Percentiles rank a stretch among this genome's conserved stretches.
Conservation (phyloP, 2,888 invertebrate genomes). For the Macrophya alboannulata region DNA sequence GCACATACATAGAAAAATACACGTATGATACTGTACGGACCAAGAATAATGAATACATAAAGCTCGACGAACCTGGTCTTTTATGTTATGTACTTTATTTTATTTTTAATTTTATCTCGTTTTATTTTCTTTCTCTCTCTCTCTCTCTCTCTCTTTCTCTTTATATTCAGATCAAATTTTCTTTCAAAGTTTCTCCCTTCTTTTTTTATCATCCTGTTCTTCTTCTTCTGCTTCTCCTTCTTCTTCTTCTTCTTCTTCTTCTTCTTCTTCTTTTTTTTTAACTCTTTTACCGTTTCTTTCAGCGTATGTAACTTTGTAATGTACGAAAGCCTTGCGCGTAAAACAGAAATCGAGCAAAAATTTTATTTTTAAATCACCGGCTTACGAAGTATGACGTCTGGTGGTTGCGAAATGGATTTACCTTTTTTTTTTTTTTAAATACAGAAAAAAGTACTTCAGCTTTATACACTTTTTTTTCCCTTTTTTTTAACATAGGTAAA, state of each 20-base stretch:
- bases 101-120: background rate
- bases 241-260: background rate
- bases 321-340: background rate
- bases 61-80: background rate
- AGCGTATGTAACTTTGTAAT: background rate
- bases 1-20: background rate
- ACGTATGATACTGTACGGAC: background rate
- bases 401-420: background rate
- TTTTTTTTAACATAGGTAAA: background rate
- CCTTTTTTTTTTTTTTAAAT: background rate
- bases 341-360: background rate
- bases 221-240: too few species aligned
- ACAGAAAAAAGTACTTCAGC: background rate
- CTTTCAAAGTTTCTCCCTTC: background rate
- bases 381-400: background rate
- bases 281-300: background rate
- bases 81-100: background rate
- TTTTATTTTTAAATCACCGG: background rate
- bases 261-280: background rate
- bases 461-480: background rate
- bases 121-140: background rate
- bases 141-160: background rate
- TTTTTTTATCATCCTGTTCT: too few species aligned
- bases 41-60: constrained; percentile 34
- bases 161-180: background rate